A percentile compares a stretch with the other conserved stretches of the same genome.
These are phyloP conservation scores for Ptychodera flava DNA, from an alignment of 35 echinoderm and acorn worm species.

Conservation along the genomic window DNA sequence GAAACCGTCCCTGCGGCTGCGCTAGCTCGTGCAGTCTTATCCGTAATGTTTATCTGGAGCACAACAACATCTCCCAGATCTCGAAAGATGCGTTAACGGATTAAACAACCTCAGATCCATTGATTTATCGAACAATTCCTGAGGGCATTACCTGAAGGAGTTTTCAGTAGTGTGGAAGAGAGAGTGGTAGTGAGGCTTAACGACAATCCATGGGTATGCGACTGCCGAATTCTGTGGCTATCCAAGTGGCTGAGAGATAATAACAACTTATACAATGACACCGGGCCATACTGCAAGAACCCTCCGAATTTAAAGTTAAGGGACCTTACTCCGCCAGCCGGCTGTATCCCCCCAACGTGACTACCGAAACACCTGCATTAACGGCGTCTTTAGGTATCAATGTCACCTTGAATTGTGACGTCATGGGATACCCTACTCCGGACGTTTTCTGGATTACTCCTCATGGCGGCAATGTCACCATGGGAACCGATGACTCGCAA, in stretches of 20 bases:
- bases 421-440: not conserved
- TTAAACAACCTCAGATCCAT: not conserved
- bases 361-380: not conserved
- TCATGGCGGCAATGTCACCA: not conserved
- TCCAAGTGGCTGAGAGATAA: not conserved
- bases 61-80: not conserved
- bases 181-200: not conserved
- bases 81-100: not conserved
- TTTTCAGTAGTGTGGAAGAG: not conserved
- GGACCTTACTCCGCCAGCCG: not conserved
- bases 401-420: not conserved
- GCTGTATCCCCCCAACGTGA: not conserved
- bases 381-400: not conserved
- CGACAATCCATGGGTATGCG: not conserved
- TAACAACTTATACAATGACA: not conserved
- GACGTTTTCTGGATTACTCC: not conserved
- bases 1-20: not conserved
- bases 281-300: not conserved
- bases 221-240: not conserved
- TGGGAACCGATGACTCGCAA: not conserved
- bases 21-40: not conserved
- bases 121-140: not conserved
- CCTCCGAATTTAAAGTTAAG: not conserved
- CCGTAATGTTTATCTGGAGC: not conserved
- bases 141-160: not conserved